These are phyloP conservation scores for Lemur catta DNA, from an alignment of 2,797 vertebrate species.

Conservation along the genomic window DNA sequence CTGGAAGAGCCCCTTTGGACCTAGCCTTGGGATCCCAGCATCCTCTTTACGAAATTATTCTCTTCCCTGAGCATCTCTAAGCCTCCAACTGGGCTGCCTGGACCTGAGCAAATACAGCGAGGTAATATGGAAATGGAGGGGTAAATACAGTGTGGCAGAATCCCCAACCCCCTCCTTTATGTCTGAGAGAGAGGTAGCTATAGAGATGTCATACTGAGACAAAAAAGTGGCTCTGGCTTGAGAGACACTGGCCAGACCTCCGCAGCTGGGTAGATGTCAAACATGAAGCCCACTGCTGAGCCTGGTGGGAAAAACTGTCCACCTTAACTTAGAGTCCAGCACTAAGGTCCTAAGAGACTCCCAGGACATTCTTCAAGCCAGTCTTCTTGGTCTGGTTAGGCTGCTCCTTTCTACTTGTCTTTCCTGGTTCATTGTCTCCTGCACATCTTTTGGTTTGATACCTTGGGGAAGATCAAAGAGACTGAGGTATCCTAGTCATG, in stretches of 20 bases:
- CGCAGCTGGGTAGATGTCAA: background rate
- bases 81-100: background rate
- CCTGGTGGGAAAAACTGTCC: background rate
- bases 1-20: constrained; percentile 1
- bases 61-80: constrained; percentile 3
- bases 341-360: background rate
- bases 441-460: constrained; percentile 12
- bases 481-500: background rate
- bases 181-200: background rate
- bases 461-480: constrained; percentile 1
- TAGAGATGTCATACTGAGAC: background rate
- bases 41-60: constrained; percentile 37
- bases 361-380: background rate
- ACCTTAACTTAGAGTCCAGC: background rate
- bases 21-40: background rate
- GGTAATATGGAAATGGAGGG: background rate
- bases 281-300: background rate
- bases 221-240: background rate
- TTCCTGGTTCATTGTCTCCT: constrained; percentile 27
- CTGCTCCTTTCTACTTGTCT: background rate
- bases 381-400: background rate
- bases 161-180: background rate
- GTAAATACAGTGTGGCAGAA: constrained; percentile 3
- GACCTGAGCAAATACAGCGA: constrained; percentile 9
- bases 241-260: background rate